Base-by-base conservation (phyloP, 2,113 vertebrate species). In the Apaloderma vittatum region DNA sequence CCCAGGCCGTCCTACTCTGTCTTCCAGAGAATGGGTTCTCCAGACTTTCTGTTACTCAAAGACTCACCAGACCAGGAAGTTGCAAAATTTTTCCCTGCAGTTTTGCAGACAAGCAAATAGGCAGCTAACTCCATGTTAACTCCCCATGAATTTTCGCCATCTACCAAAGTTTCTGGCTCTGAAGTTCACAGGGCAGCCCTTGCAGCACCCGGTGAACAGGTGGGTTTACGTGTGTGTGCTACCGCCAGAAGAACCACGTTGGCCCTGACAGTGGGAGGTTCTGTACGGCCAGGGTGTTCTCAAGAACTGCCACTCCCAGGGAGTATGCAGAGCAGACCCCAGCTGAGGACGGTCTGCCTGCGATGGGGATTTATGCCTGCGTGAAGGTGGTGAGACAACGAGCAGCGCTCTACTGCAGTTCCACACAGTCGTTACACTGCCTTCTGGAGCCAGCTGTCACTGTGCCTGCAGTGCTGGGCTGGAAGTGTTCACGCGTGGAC, bases 201-300 rank as follows among this genome's bases (percentile, higher is more conserved):
- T 18, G 57, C 70, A 70, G n/a, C 27, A 29, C 46, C 23, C n/a
- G 37, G 8, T 29, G 54, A 51, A 15, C 32, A n/a, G 59, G 26
- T 6, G 3, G 58, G 30, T 45, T 59, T 61, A 5, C 45, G 18
- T 1, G 0, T 29, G 3, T 16, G 8, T 70, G 36, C 48, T 29
- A 9, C 21, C 76, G 17, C 36, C 43, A 45, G 32, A 20, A 45
- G 15, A 6, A 46, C 62, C 29, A 18, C 3, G 0, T 26, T 51
- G 32, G 49, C 76, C 57, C 32, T 36, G 37, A 14, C 8, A 8
- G 15, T 4, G 19, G 32, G 17, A 32, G 62, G 27, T 18, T 12
- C n/a, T 59, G 29, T 9, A 14, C 12, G 23, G 52, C 62, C 43
- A 20, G 11, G n/a, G 30, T 12, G 14, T 37, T 57, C 45, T 92